These are phyloP conservation scores for Lasiurus borealis DNA, from an alignment of 2,113 vertebrate species.

Conservation along the genomic window DNA sequence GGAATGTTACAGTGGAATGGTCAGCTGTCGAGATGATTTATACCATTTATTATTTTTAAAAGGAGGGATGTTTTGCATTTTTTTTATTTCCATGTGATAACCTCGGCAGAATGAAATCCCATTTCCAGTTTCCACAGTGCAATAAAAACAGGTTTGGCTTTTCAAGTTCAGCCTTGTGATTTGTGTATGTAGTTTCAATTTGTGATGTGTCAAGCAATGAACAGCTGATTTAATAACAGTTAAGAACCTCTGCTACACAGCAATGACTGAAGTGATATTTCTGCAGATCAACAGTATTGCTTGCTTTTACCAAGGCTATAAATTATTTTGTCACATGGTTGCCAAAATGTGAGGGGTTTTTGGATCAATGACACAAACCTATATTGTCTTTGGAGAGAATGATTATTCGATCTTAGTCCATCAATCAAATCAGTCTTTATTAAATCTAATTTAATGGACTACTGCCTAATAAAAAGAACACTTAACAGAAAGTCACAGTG, in stretches of 20 bases:
- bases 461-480: constrained; percentile 70
- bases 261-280: constrained; percentile 70
- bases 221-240: constrained; percentile 78
- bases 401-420: constrained; percentile 46
- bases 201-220: constrained; percentile 74
- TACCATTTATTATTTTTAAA: constrained; percentile 82
- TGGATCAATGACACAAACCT: constrained; percentile 74
- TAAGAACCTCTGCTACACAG: constrained; percentile 66
- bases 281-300: constrained; percentile 67
- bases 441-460: constrained; percentile 77
- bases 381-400: constrained; percentile 67
- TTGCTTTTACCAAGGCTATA: constrained; percentile 67
- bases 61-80: constrained; percentile 80
- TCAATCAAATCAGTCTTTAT: constrained; percentile 78
- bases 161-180: constrained; percentile 76
- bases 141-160: constrained; percentile 77
- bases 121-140: constrained; percentile 71
- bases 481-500: constrained; percentile 58
- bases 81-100: constrained; percentile 77
- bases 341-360: constrained; percentile 63
- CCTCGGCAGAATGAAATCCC: constrained; percentile 66
- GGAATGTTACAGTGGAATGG: constrained; percentile 70
- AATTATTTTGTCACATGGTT: constrained; percentile 71
- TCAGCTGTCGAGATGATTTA: constrained; percentile 82
- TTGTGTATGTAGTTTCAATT: constrained; percentile 76